These are phyloP conservation scores for Momotus momota DNA, from an alignment of 2,797 vertebrate genomes.

Conservation along the genomic window DNA sequence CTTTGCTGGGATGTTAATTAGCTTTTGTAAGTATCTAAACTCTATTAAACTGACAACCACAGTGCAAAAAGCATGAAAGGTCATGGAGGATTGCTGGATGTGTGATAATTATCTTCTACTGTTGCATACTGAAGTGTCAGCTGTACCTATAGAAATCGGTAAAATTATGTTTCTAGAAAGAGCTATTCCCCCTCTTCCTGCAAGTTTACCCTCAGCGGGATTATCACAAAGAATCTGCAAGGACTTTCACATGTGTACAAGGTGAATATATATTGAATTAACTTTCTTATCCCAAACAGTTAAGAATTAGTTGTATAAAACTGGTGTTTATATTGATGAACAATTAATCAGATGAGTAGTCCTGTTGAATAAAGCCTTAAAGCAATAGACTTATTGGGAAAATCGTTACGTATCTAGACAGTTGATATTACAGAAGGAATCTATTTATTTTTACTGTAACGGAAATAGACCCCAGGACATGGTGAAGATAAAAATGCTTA, in stretches of 20 bases:
- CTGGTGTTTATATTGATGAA: neutral
- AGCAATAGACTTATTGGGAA: neutral
- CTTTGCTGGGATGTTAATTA: neutral
- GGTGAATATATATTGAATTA: neutral
- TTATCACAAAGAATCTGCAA: neutral
- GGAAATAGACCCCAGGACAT: neutral
- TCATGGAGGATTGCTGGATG: neutral
- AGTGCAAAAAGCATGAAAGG: neutral
- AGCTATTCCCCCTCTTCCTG: neutral
- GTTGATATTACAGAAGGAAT: neutral
- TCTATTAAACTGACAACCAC: neutral
- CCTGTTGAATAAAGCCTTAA: neutral
- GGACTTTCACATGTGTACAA: neutral
- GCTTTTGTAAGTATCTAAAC: neutral
- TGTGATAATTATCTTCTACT: neutral
- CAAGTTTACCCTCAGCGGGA: neutral
- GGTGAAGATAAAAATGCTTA: neutral
- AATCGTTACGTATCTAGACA: neutral
- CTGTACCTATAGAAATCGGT: neutral
- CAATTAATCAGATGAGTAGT: neutral
- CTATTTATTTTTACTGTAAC: neutral
- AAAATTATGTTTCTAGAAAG: neutral
- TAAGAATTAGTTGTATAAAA: neutral
- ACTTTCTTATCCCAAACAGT: neutral
- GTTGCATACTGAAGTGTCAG: neutral